These are phyloP conservation scores for Sebastes oblongus DNA, from an alignment of 2,797 vertebrate genomes.

Conservation along the genomic window DNA sequence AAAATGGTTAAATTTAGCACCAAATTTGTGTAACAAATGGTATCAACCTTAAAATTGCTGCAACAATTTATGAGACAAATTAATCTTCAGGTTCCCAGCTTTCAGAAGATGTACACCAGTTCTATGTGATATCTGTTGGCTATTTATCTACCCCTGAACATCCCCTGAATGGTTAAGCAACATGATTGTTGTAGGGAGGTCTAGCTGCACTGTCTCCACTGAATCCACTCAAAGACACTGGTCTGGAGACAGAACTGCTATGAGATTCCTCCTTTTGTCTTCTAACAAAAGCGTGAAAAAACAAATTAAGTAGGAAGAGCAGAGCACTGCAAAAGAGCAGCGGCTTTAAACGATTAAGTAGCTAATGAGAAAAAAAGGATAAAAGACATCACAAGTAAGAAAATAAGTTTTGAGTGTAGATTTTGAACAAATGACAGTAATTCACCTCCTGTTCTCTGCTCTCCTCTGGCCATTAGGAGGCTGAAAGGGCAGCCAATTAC, in stretches of 20 bases:
- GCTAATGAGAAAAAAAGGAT: not conserved
- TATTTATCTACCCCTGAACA: too few species aligned
- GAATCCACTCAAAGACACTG: conserved; percentile 7
- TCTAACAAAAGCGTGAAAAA: not conserved
- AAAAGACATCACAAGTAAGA: not conserved
- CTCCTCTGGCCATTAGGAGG: conserved; percentile 53
- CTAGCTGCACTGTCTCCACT: not conserved
- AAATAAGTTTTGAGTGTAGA: not conserved
- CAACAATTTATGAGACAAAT: too few species aligned
- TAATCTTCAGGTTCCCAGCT: too few species aligned
- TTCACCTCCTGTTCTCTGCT: conserved; percentile 19
- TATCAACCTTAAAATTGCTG: too few species aligned
- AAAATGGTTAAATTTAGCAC: too few species aligned
- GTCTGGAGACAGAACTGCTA: not conserved
- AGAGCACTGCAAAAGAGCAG: not conserved
- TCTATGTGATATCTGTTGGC: too few species aligned
- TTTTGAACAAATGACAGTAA: conserved; percentile 29
- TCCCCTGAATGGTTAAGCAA: not conserved
- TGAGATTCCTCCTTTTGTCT: not conserved
- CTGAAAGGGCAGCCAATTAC: conserved; percentile 76
- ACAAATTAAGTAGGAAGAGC: not conserved
- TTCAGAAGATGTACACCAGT: too few species aligned
- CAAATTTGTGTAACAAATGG: too few species aligned
- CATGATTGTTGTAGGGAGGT: not conserved
- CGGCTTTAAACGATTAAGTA: not conserved